Conservation (phyloP, 37 sponge, comb jelly and placozoan species). For the Spongia lamella region DNA sequence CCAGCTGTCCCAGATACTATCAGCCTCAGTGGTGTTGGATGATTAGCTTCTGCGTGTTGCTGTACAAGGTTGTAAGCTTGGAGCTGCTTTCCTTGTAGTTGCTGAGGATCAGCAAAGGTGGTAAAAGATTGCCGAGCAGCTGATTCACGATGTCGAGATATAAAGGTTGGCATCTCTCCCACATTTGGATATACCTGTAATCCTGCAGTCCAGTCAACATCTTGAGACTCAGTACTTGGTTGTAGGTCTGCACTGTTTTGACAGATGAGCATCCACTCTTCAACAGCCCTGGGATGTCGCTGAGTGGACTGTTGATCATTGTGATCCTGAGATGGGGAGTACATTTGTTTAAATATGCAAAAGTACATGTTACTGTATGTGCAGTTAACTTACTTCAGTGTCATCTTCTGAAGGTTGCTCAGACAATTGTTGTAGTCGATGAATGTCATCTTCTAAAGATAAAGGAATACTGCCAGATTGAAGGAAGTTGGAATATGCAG, state of each 20-base stretch:
- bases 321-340: constrained; percentile 8
- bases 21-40: constrained; percentile 13
- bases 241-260: constrained; percentile 10
- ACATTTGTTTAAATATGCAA: neutral
- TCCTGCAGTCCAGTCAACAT: constrained; percentile 14
- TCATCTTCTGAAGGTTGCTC: neutral
- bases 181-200: constrained; percentile 34
- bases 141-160: neutral
- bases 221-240: neutral
- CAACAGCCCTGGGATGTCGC: constrained; percentile 16
- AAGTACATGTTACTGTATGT: neutral
- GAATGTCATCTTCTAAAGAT: constrained; percentile 56
- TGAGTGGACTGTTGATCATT: neutral
- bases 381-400: neutral
- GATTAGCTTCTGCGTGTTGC: constrained; percentile 2
- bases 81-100: constrained; percentile 39
- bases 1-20: constrained; percentile 48
- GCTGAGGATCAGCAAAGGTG: constrained; percentile 26
- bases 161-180: constrained; percentile 25
- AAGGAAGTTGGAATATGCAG: constrained; percentile 49
- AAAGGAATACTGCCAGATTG: constrained; percentile 44
- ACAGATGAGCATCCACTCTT: constrained; percentile 62
- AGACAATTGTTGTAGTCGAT: constrained; percentile 17
- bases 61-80: constrained; percentile 40
- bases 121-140: constrained; percentile 14